phyloP scores from a whole-genome alignment of 35 echinoderm and acorn worm species.

The Eucidaris tribuloides region DNA sequence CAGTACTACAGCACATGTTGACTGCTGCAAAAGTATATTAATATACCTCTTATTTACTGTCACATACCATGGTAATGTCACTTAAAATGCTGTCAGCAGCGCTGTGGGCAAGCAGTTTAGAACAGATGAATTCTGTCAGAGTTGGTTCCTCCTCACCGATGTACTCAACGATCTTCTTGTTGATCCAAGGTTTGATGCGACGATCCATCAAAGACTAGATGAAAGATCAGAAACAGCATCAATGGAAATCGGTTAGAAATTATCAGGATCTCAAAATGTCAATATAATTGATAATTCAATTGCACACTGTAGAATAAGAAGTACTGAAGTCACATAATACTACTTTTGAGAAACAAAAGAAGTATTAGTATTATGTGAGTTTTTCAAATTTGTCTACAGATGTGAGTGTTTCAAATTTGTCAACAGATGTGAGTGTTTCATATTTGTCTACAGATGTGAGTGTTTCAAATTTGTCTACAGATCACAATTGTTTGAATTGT shows the following conservation, averaged over 20 bases:
- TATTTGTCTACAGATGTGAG: no score
- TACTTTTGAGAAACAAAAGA: no score
- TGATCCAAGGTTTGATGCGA: constrained; percentile 97
- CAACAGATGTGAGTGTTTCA: no score
- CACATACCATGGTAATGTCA: constrained; percentile 97
- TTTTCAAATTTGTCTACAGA: no score
- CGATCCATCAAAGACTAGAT: constrained; percentile 90
- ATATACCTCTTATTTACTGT: not conserved
- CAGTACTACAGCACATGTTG: not conserved
- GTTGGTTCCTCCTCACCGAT: constrained; percentile 98
- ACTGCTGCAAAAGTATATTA: not conserved
- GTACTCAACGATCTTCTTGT: constrained; percentile 99
- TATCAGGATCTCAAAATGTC: not conserved
- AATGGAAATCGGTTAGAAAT: not conserved
- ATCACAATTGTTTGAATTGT: no score
- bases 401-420: no score
- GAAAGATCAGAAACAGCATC: not conserved
- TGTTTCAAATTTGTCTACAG: no score
- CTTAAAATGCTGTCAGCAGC: constrained; percentile 78
- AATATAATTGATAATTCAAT: not conserved
- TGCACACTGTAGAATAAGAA: no score
- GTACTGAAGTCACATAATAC: no score
- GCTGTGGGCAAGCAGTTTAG: constrained; percentile 87
- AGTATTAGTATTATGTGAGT: no score
- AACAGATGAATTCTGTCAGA: constrained; percentile 92